Evolutionary conservation across 1,140 invertebrate genomes (phyloP).

Genomic region (Reticulitermes speratus): DNA sequence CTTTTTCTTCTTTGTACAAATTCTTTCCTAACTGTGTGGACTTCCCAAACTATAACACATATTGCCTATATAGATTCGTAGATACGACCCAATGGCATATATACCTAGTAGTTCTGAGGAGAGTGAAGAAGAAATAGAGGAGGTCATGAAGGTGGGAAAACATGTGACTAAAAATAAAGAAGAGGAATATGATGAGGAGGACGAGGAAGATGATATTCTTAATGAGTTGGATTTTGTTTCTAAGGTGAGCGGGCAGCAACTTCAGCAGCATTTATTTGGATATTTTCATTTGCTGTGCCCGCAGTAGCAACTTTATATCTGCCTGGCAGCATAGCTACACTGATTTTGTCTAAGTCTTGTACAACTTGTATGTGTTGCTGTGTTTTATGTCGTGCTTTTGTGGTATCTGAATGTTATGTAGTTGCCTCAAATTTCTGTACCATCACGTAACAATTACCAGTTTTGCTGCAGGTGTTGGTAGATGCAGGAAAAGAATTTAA

Average conservation of each 20-base stretch:
- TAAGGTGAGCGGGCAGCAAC: slow-evolving; percentile 35
- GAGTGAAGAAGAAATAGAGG: slow-evolving; percentile 30
- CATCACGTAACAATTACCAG: neutral
- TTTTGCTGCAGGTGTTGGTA: too few species aligned
- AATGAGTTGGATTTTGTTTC: slow-evolving; percentile 32
- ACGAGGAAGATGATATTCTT: slow-evolving; percentile 39
- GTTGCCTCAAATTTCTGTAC: neutral
- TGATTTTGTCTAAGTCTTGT: neutral
- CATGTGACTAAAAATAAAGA: slow-evolving; percentile 24
- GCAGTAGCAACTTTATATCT: neutral
- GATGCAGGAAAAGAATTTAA: neutral
- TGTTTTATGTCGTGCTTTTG: neutral
- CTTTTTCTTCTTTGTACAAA: too few species aligned
- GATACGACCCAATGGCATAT: slow-evolving; percentile 43
- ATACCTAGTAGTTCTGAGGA: slow-evolving; percentile 40
- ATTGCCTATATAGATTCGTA: slow-evolving; percentile 29
- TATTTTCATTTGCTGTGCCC: neutral
- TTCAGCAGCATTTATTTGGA: neutral
- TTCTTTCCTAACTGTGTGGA: too few species aligned
- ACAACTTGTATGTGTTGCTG: neutral
- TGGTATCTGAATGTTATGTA: neutral
- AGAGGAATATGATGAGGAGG: slow-evolving; percentile 30
- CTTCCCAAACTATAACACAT: neutral
- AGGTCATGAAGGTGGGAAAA: neutral
- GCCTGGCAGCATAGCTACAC: neutral